Base-by-base conservation (phyloP, 2,888 invertebrate genomes). In the Drosophila kuntzei region DNA sequence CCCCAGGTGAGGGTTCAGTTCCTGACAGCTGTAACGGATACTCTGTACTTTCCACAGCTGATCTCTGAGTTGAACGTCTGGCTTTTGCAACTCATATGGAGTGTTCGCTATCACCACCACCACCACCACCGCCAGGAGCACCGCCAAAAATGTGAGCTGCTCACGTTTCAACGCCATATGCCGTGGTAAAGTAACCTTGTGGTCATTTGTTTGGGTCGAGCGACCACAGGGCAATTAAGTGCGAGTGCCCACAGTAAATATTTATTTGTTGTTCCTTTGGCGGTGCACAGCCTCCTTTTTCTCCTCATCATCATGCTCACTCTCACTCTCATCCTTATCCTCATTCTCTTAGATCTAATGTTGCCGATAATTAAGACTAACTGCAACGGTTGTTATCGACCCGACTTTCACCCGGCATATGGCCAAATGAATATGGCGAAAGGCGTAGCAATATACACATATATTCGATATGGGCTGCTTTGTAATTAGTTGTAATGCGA, bases 401-500 rank as follows among this genome's bases (percentile, higher is more conserved):
- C 51, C 50, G 46, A 46, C 34, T 27, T 46, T 46, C 11, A 18
- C 32, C 16, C 46, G 46, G 44, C 77, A 77, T 68, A 72, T 76
- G 75, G 76, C 44, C 46, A 39, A 20, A 20, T 14, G 27, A 27
- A 43, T 36, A 43, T 51, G 12, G 54, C 34, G 41, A 55, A 70
- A 78, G 59, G 58, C 76, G 60, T 62, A 46, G 29, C 76, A 69
- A 53, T 60, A 16, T 20, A 22, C 29, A 18, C 18, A 53, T 27
- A 25, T 16, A 18, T 43, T 36, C 50, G 44, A 58, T 72, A 65
- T 36, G 46, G 25, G 4, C 25, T 12, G 41, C 29, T 34, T 53
- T 53, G 79, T 71, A 79, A 76, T 76, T 76, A 76, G 79, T 63
- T 79, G 71, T 79, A 79, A 76, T 71, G 71, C 63, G 62, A 73